These are phyloP conservation scores for Orthonyx spaldingii DNA, from an alignment of 2,113 vertebrate genomes.

Conservation along the genomic window DNA sequence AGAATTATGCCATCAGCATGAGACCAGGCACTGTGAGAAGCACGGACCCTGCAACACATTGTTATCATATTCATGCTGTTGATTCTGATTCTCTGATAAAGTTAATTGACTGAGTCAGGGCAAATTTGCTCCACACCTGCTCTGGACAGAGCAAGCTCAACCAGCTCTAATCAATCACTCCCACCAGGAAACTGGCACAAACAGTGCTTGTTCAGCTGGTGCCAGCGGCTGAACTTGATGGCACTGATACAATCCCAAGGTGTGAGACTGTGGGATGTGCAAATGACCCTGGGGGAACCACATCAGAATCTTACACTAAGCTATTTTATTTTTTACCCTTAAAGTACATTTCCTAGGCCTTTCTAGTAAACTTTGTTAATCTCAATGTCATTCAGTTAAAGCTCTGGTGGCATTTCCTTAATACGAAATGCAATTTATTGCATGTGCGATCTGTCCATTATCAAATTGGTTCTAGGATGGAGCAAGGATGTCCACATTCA, in stretches of 20 bases:
- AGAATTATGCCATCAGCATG: not conserved
- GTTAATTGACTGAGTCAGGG: conserved; percentile 61
- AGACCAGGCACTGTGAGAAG: not conserved
- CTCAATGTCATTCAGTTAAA: not conserved
- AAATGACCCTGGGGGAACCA: not conserved
- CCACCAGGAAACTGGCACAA: conserved; percentile 35
- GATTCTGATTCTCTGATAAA: conserved; percentile 50
- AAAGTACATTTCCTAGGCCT: not conserved
- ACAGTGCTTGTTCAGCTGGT: not conserved
- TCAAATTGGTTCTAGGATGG: not conserved
- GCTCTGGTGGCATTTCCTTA: not conserved
- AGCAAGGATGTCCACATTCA: not conserved
- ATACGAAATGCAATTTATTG: not conserved
- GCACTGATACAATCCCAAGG: not conserved
- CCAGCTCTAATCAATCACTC: conserved; percentile 49
- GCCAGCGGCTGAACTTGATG: not conserved
- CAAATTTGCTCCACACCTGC: conserved; percentile 61
- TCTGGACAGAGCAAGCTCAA: conserved; percentile 55
- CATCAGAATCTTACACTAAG: not conserved
- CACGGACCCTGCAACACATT: not conserved
- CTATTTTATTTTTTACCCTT: not conserved
- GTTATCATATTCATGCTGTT: not conserved
- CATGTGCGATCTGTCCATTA: not conserved
- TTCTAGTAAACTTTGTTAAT: not conserved
- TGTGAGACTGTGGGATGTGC: not conserved